These are phyloP conservation scores for Hyposmocoma kahamanoa DNA, from an alignment of 1,140 invertebrate species.

Conservation along the genomic window DNA sequence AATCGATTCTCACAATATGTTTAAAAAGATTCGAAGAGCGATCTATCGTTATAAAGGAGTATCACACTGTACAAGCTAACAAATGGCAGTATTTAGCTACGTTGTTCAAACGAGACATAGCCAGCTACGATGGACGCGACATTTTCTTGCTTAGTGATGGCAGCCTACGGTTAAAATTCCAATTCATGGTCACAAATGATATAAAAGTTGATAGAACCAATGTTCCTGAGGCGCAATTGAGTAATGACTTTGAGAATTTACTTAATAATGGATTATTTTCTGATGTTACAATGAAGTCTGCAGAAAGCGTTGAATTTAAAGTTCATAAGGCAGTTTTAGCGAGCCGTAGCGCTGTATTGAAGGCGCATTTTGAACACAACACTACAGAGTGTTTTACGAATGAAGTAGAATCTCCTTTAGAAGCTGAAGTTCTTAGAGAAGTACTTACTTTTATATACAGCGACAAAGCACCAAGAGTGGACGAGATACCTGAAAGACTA, in stretches of 20 bases:
- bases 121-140: constrained; percentile 37
- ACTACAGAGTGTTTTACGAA: constrained; percentile 79
- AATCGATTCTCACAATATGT: constrained; percentile 54
- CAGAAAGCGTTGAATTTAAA: constrained; percentile 50
- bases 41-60: constrained; percentile 55
- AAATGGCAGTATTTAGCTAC: constrained; percentile 62
- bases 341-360: constrained; percentile 77
- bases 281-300: constrained; percentile 59
- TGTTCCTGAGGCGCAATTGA: constrained; percentile 44
- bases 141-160: constrained; percentile 49
- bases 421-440: constrained; percentile 77
- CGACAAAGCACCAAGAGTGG: constrained; percentile 76
- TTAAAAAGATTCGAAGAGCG: constrained; percentile 58
- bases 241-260: constrained; percentile 56
- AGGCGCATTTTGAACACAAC: constrained; percentile 82
- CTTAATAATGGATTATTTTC: constrained; percentile 53
- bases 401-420: constrained; percentile 72
- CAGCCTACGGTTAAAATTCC: constrained; percentile 54
- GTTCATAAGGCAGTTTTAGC: constrained; percentile 60
- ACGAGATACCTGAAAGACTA: constrained; percentile 58
- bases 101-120: constrained; percentile 53
- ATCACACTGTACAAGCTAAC: constrained; percentile 53
- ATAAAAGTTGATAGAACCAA: constrained; percentile 46
- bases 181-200: constrained; percentile 57
- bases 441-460: constrained; percentile 81